phyloP scores from a whole-genome alignment of 2,113 vertebrate species.

The Rhabdomys dilectus region DNA sequence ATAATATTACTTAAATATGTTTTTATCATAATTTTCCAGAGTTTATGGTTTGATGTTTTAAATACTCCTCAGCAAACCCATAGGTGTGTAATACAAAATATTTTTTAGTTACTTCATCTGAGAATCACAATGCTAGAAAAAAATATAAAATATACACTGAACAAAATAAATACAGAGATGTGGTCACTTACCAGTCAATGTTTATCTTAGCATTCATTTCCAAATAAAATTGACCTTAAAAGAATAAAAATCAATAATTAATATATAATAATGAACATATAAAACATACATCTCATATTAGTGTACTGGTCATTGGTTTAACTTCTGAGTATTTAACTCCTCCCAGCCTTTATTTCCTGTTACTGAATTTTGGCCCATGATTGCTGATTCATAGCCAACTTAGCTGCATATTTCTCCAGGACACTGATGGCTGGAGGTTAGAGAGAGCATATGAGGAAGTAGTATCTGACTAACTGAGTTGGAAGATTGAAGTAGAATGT shows the following conservation, averaged over 20 bases:
- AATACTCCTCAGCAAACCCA: background rate
- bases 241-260: constrained; percentile 26
- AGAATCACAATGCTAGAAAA: background rate
- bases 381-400: background rate
- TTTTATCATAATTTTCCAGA: background rate
- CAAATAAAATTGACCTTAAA: constrained; percentile 30
- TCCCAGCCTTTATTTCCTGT: background rate
- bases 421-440: background rate
- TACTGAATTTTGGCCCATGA: background rate
- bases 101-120: background rate
- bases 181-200: constrained; percentile 68
- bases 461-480: background rate
- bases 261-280: background rate
- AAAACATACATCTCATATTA: background rate
- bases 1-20: background rate
- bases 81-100: background rate
- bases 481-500: background rate
- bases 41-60: background rate
- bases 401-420: background rate
- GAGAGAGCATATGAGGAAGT: background rate
- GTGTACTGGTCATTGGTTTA: background rate
- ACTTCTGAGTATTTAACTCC: background rate
- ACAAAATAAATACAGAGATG: background rate
- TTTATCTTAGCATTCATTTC: background rate
- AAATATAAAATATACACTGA: background rate